These are phyloP conservation scores for Menidia beryllina DNA, from an alignment of 2,113 vertebrate species.

Conservation along the genomic window DNA sequence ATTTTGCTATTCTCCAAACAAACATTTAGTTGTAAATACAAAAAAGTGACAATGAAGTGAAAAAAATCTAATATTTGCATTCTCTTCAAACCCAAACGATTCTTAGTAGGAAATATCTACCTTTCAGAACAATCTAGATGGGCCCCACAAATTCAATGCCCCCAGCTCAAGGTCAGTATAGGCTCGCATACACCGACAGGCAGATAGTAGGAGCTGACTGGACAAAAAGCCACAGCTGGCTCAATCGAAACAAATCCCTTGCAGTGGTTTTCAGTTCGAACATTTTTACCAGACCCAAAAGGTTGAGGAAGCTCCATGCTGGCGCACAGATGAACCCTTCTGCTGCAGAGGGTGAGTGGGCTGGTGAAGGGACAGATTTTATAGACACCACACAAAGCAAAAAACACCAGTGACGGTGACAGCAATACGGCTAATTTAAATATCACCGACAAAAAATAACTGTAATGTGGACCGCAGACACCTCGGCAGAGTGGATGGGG, in stretches of 20 bases:
- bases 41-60: no score
- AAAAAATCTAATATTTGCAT: background rate
- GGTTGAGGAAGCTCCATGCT: constrained; percentile 62
- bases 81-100: background rate
- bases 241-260: constrained; percentile 64
- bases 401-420: constrained; percentile 1
- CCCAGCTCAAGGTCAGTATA: constrained; percentile 5
- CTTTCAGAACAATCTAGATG: constrained; percentile 41
- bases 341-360: constrained; percentile 23
- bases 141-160: constrained; percentile 6
- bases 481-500: constrained; percentile 44
- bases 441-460: constrained; percentile 17
- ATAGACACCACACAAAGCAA: constrained; percentile 23
- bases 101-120: background rate
- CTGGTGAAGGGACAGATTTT: constrained; percentile 46
- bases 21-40: no score
- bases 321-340: constrained; percentile 54
- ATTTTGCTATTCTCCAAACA: background rate
- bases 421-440: constrained; percentile 19
- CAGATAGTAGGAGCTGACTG: constrained; percentile 27
- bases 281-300: constrained; percentile 67
- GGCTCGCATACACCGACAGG: constrained; percentile 12
- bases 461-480: constrained; percentile 21
- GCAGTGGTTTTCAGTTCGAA: constrained; percentile 62
- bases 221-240: constrained; percentile 63